These are phyloP conservation scores for Muricea muricata DNA, from an alignment of 92 coral and sea anemone genomes.

Conservation along the genomic window DNA sequence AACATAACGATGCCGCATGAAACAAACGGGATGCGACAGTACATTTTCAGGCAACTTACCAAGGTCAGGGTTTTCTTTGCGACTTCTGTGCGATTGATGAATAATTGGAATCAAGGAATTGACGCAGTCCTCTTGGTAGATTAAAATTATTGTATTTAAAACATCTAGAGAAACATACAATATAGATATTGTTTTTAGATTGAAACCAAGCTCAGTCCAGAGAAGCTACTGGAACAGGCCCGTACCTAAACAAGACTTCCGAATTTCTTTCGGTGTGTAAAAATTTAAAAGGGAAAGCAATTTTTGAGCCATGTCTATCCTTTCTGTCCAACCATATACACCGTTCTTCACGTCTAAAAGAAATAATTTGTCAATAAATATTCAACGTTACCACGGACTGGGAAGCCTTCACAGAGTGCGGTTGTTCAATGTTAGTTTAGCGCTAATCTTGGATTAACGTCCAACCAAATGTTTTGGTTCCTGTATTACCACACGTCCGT, in stretches of 20 bases:
- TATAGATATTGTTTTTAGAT: neutral
- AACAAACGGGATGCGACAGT: too few relatives aligned
- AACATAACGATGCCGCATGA: too few relatives aligned
- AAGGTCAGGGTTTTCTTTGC: conserved; percentile 80
- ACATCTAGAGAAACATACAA: conserved; percentile 68
- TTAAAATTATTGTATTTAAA: conserved; percentile 77
- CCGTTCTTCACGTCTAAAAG: conserved; percentile 89
- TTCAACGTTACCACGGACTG: neutral
- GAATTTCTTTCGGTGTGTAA: conserved; percentile 95
- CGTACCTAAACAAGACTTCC: conserved; percentile 85
- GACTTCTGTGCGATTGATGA: conserved; percentile 80
- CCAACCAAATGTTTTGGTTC: too few relatives aligned
- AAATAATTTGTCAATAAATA: too few relatives aligned
- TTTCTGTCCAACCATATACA: conserved; percentile 89
- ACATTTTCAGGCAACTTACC: conserved; percentile 43
- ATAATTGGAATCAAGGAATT: conserved; percentile 83
- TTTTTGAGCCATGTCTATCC: conserved; percentile 93
- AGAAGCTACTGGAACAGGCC: neutral
- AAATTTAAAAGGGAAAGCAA: conserved; percentile 89
- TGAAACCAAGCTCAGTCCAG: neutral
- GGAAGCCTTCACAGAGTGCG: too few relatives aligned
- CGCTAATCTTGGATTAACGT: too few relatives aligned
- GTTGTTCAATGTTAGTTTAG: too few relatives aligned
- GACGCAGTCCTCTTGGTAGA: conserved; percentile 84
- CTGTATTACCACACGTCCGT: too few relatives aligned